Evolutionary conservation across 2,888 invertebrate species (phyloP).

Genomic region (Mythimna loreyi): DNA sequence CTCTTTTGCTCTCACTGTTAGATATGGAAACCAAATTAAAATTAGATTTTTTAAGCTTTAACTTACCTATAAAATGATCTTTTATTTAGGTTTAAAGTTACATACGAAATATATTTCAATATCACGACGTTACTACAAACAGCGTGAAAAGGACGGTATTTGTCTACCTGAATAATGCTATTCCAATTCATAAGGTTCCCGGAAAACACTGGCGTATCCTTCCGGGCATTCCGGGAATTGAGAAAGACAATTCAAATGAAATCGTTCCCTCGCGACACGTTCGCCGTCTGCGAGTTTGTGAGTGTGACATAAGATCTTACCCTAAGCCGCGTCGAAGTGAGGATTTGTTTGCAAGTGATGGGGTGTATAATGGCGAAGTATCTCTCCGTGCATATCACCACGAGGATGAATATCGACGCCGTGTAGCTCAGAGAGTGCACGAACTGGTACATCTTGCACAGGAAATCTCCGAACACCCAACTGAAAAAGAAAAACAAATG

Average conservation of each 20-base stretch:
- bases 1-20: not conserved
- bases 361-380: conserved; percentile 97
- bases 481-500: conserved; percentile 87
- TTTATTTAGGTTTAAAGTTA: no score
- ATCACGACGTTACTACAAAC: conserved; percentile 6
- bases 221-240: conserved; percentile 10
- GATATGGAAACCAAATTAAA: not conserved
- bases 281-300: not conserved
- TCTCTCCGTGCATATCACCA: conserved; percentile 96
- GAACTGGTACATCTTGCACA: conserved; percentile 98
- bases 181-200: conserved; percentile 23
- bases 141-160: conserved; percentile 14
- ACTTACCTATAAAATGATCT: not conserved
- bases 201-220: conserved; percentile 30
- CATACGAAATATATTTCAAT: conserved; percentile 3
- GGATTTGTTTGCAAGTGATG: conserved; percentile 95
- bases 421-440: conserved; percentile 97
- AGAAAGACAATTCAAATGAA: conserved; percentile 48
- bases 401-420: conserved; percentile 96
- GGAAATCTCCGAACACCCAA: conserved; percentile 95
- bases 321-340: conserved; percentile 94
- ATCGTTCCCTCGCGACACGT: conserved; percentile 36
- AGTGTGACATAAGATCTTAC: conserved; percentile 86
- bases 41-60: no score
- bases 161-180: conserved; percentile 29